phyloP scores from a whole-genome alignment of 2,113 vertebrate genomes.

The Eurypyga helias region DNA sequence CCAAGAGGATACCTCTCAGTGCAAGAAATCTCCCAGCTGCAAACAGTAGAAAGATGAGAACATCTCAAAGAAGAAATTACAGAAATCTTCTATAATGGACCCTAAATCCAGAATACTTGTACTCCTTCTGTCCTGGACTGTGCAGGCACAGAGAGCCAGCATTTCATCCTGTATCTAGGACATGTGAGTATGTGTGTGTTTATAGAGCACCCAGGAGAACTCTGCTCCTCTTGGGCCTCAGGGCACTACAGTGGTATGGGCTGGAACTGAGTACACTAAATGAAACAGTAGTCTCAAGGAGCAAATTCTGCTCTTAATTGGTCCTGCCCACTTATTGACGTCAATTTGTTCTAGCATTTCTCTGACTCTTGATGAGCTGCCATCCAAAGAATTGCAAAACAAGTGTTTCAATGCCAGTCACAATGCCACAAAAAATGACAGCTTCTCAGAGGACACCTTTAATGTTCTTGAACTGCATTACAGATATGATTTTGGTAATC shows the following conservation, averaged over 20 bases:
- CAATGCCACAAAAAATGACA: not conserved
- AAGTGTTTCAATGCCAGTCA: not conserved
- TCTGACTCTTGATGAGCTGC: not conserved
- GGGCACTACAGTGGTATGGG: not conserved
- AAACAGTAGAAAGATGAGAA: not conserved
- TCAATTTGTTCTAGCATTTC: not conserved
- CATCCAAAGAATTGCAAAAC: not conserved
- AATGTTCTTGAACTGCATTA: slow-evolving; percentile 11
- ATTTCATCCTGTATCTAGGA: not conserved
- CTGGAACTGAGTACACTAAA: not conserved
- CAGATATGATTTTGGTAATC: not conserved
- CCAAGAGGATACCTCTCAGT: not conserved
- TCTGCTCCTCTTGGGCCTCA: not conserved
- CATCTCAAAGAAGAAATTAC: not conserved
- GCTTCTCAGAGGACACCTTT: slow-evolving; percentile 29
- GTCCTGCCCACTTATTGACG: not conserved
- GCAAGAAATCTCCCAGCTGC: not conserved
- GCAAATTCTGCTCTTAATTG: not conserved
- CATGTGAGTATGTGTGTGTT: not conserved
- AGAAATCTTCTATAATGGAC: not conserved
- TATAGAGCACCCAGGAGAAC: not conserved
- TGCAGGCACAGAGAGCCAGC: not conserved
- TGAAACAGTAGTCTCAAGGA: not conserved
- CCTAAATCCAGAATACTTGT: not conserved
- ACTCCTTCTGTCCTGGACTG: not conserved